Evolutionary conservation across 2,888 invertebrate genomes (phyloP).

Genomic region (Mayetiola destructor): DNA sequence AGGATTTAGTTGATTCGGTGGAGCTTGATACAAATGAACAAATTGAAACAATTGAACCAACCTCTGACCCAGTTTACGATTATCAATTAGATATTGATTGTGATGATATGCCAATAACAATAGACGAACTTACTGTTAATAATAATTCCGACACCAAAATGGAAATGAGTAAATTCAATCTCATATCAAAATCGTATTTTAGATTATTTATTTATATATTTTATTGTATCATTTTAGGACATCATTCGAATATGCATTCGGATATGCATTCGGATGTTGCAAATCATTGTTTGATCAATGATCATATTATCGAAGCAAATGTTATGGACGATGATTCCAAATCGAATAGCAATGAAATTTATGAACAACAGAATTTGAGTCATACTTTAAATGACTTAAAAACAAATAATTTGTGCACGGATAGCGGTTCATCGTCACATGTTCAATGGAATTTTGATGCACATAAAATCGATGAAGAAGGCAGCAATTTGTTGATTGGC

Average conservation of each 20-base stretch:
- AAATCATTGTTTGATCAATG: neutral
- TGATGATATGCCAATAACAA: neutral
- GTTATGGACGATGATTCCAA: neutral
- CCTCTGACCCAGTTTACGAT: neutral
- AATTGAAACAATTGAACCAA: neutral
- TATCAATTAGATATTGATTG: slow-evolving; percentile 5
- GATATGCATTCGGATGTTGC: neutral
- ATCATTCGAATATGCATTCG: neutral
- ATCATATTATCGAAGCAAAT: neutral
- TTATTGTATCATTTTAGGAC: neutral
- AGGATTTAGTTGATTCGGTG: neutral
- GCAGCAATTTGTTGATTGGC: slow-evolving; percentile 29
- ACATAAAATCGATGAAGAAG: slow-evolving; percentile 24
- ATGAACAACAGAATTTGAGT: too few relatives aligned
- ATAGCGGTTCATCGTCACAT: neutral
- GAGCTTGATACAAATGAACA: neutral
- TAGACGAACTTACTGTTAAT: neutral
- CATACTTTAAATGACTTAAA: too few relatives aligned
- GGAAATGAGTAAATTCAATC: neutral
- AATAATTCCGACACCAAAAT: neutral
- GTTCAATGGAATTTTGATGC: neutral
- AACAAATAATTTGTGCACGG: too few relatives aligned
- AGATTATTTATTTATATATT: neutral
- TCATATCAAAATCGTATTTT: neutral
- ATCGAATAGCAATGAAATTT: too few relatives aligned